phyloP scores from a whole-genome alignment of 2,797 vertebrate species.

The Crocidura indochinensis region DNA sequence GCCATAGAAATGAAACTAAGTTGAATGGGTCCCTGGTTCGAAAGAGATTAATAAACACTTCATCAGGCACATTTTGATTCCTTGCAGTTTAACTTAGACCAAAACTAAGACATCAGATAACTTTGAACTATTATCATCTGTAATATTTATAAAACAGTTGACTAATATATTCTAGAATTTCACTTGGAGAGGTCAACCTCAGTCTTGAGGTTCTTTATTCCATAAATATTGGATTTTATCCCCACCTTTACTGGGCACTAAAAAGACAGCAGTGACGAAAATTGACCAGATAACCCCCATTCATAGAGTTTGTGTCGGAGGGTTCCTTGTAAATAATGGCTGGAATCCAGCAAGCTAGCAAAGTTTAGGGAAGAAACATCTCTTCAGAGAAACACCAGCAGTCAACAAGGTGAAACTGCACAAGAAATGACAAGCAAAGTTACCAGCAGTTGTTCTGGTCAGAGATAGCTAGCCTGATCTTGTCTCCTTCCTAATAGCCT shows the following conservation, averaged over 20 bases:
- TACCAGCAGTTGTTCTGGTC: too few relatives aligned
- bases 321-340: not conserved
- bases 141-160: not conserved
- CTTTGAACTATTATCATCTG: not conserved
- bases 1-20: too few relatives aligned
- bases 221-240: conserved; percentile 1
- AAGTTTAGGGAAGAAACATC: not conserved
- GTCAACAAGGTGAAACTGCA: not conserved
- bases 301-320: not conserved
- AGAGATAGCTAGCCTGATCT: too few relatives aligned
- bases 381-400: conserved; percentile 27
- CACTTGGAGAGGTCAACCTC: not conserved
- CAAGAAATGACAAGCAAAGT: too few relatives aligned
- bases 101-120: not conserved
- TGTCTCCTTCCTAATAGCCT: too few relatives aligned
- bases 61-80: not conserved
- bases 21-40: too few relatives aligned
- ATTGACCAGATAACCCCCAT: not conserved
- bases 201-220: not conserved
- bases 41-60: too few relatives aligned
- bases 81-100: not conserved
- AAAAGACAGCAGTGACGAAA: not conserved
- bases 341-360: not conserved
- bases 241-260: not conserved
- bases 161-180: not conserved